Evolutionary conservation across 2,113 vertebrate genomes (phyloP).

Genomic region (Trochalopteron elliotii): DNA sequence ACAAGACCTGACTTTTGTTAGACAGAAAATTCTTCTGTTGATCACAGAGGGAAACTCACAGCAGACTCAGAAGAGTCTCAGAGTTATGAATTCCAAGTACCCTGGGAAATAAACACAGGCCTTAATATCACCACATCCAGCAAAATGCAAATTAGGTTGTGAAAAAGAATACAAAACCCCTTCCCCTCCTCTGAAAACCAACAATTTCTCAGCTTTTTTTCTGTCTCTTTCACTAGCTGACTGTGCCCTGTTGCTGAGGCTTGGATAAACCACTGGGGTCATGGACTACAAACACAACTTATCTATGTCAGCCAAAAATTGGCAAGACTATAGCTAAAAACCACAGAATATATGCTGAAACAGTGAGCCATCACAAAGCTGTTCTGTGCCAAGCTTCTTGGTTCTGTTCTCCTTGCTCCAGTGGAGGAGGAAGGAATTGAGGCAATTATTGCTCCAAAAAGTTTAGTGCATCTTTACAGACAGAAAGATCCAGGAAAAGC

Average conservation of each 20-base stretch:
- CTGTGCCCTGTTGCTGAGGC: background rate
- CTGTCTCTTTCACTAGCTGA: background rate
- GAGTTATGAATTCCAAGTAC: background rate
- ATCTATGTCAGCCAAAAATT: background rate
- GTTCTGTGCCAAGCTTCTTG: background rate
- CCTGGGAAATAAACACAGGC: background rate
- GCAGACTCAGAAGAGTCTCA: background rate
- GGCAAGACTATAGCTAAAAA: background rate
- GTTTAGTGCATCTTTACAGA: rapidly evolving
- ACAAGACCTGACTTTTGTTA: background rate
- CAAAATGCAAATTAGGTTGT: background rate
- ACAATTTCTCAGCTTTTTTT: background rate
- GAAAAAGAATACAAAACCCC: background rate
- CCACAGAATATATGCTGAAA: background rate
- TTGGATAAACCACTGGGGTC: background rate
- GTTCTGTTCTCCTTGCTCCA: background rate
- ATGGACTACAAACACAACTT: background rate
- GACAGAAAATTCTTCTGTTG: background rate
- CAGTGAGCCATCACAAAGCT: background rate
- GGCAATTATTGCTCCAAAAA: background rate
- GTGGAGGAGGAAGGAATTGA: background rate
- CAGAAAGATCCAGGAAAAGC: background rate
- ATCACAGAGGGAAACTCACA: background rate
- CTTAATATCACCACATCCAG: background rate
- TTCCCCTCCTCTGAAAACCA: background rate